phyloP scores from a whole-genome alignment of 2,113 vertebrate genomes.

The Tachysurus vachellii region DNA sequence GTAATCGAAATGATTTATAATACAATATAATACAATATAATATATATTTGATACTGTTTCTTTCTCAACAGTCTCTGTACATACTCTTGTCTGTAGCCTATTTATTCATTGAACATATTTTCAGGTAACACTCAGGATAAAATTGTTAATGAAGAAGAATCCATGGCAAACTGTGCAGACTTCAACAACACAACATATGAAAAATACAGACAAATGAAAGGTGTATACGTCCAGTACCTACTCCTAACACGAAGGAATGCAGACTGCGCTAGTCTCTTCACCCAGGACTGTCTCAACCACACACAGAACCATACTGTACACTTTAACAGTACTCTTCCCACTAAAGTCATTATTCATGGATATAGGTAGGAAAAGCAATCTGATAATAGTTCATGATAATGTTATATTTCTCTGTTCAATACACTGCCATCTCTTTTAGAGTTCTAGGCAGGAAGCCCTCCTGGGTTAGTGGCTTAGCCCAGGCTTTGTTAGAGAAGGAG shows the following conservation, averaged over 20 bases:
- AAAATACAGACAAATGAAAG: constrained; percentile 62
- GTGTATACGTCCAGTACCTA: constrained; percentile 80
- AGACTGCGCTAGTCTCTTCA: constrained; percentile 77
- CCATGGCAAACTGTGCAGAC: constrained; percentile 61
- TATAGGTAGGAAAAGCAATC: constrained; percentile 81
- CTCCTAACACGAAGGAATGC: constrained; percentile 76
- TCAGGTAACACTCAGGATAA: not conserved
- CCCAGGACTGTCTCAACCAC: constrained; percentile 56
- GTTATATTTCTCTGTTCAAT: not conserved
- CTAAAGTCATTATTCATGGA: constrained; percentile 92
- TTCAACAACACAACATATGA: constrained; percentile 65
- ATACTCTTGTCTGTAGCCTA: no score
- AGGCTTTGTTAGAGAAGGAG: constrained; percentile 69
- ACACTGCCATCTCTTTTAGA: constrained; percentile 63
- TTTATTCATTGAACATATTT: no score
- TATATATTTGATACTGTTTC: no score
- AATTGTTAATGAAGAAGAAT: constrained; percentile 36
- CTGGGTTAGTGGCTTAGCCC: constrained; percentile 81
- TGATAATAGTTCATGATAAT: not conserved
- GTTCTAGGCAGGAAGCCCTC: constrained; percentile 85
- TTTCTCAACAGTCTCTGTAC: no score
- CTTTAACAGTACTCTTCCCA: constrained; percentile 80
- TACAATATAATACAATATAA: no score
- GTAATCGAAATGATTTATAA: not conserved
- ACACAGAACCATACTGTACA: constrained; percentile 61